Evolutionary conservation across 2,113 vertebrate genomes (phyloP).

Genomic region (Enhydra lutris): DNA sequence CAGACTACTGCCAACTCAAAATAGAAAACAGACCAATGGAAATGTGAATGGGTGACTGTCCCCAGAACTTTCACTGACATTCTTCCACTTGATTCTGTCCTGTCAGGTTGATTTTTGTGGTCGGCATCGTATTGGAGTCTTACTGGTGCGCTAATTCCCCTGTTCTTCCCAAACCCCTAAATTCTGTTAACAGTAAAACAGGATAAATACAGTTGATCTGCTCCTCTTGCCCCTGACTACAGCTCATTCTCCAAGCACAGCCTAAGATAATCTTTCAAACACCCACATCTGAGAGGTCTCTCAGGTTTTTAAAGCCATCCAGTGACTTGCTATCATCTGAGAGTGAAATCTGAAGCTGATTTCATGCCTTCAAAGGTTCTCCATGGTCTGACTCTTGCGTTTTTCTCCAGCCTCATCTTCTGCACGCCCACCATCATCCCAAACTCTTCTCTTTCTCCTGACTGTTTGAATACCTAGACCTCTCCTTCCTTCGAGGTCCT

Average conservation of each 20-base stretch:
- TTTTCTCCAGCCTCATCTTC: neutral
- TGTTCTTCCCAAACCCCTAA: neutral
- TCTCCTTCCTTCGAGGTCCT: neutral
- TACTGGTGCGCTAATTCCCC: neutral
- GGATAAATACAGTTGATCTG: neutral
- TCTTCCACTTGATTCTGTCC: neutral
- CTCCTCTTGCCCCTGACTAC: neutral
- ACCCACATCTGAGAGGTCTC: neutral
- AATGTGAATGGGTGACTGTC: neutral
- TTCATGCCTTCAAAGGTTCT: neutral
- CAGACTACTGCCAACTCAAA: neutral
- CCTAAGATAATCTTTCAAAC: neutral
- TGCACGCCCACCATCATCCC: neutral
- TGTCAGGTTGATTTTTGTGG: neutral
- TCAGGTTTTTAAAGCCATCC: neutral
- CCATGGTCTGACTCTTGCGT: neutral
- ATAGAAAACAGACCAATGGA: neutral
- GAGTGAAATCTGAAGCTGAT: neutral
- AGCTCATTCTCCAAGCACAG: neutral
- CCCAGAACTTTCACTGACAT: neutral
- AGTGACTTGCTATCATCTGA: neutral
- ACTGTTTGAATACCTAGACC: neutral
- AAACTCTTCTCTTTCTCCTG: neutral
- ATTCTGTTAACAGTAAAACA: neutral
- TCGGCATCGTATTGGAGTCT: no score